phyloP scores from a whole-genome alignment of 2,888 invertebrate species.

The Bombyx huttoni region DNA sequence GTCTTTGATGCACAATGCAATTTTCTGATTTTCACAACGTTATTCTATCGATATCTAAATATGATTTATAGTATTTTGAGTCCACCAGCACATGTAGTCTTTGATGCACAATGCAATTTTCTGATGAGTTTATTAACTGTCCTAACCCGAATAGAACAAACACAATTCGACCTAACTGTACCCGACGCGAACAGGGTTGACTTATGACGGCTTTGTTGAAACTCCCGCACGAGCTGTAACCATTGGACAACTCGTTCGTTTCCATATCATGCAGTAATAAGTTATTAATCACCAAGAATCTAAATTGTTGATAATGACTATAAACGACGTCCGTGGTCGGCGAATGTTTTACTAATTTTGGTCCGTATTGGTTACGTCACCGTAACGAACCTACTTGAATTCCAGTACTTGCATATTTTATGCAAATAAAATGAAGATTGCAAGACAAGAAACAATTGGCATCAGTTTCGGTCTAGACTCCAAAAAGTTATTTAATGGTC shows the following conservation, averaged over 20 bases:
- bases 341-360: slow-evolving; percentile 59
- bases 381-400: slow-evolving; percentile 42
- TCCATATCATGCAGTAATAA: slow-evolving; percentile 30
- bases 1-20: background rate
- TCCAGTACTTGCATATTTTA: slow-evolving; percentile 53
- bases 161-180: slow-evolving; percentile 39
- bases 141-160: slow-evolving; percentile 48
- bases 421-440: slow-evolving; percentile 48
- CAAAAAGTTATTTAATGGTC: slow-evolving; percentile 14
- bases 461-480: slow-evolving; percentile 31
- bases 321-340: slow-evolving; percentile 47
- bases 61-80: no score
- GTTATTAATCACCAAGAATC: slow-evolving; percentile 44
- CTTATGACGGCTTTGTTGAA: slow-evolving; percentile 22
- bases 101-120: background rate
- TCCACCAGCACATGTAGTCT: no score
- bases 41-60: no score
- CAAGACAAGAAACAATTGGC: slow-evolving; percentile 38
- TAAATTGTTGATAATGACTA: slow-evolving; percentile 50
- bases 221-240: slow-evolving; percentile 24
- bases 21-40: slow-evolving; percentile 2
- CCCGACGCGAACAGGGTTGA: slow-evolving; percentile 38
- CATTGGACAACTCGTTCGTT: slow-evolving; percentile 12
- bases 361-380: slow-evolving; percentile 50
- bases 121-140: slow-evolving; percentile 38